Evolutionary conservation across 2,888 invertebrate genomes (phyloP).

Genomic region (Amitus sp.): DNA sequence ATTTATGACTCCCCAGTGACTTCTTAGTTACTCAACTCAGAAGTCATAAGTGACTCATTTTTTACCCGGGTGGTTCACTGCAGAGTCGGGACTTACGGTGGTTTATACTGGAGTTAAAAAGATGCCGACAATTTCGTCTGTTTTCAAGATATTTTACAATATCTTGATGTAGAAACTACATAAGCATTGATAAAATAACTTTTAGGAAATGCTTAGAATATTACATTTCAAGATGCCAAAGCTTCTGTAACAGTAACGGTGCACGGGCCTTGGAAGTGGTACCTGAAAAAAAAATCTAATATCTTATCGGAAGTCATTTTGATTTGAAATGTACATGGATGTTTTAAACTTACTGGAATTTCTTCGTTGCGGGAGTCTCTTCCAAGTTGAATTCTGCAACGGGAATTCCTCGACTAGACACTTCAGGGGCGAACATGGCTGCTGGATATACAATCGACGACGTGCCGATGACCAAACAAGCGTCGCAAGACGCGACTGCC

Average conservation of each 20-base stretch:
- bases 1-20: too few relatives aligned
- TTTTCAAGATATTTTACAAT: too few relatives aligned
- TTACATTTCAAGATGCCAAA: conserved; percentile 54
- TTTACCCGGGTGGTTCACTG: too few relatives aligned
- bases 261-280: conserved; percentile 71
- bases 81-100: too few relatives aligned
- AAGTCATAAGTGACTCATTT: too few relatives aligned
- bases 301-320: neutral
- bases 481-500: conserved; percentile 76
- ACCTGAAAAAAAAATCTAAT: conserved; percentile 62
- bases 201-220: too few relatives aligned
- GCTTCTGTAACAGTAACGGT: conserved; percentile 68
- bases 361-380: conserved; percentile 67
- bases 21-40: too few relatives aligned
- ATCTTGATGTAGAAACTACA: too few relatives aligned
- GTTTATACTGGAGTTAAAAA: too few relatives aligned
- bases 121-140: too few relatives aligned
- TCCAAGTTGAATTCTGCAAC: conserved; percentile 81
- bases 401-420: conserved; percentile 77
- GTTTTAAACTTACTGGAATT: conserved; percentile 65
- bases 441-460: conserved; percentile 90
- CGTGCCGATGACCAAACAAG: conserved; percentile 86
- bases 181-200: too few relatives aligned
- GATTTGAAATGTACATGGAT: neutral
- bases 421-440: conserved; percentile 85